Percentiles rank a stretch among this genome's conserved stretches.
Evolutionary conservation across 2,797 vertebrate genomes (phyloP).

Genomic region (Vespertilio murinus): DNA sequence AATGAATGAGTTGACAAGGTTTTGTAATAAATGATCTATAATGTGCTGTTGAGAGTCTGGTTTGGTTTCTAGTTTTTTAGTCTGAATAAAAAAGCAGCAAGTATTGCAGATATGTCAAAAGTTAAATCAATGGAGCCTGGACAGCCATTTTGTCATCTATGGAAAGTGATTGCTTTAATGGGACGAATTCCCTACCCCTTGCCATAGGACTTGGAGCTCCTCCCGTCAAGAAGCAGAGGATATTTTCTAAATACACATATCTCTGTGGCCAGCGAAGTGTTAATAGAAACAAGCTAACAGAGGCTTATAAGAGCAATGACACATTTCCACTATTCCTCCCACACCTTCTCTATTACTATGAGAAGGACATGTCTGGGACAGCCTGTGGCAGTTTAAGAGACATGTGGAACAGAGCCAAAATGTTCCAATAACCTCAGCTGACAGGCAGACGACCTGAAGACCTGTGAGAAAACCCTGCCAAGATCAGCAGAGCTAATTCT

Average conservation of each 20-base stretch:
- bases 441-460: background rate
- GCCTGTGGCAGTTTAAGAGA: background rate
- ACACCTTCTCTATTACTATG: background rate
- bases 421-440: background rate
- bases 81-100: constrained; percentile 7
- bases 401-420: background rate
- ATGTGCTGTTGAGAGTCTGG: background rate
- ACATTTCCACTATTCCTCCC: background rate
- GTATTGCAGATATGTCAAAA: background rate
- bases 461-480: background rate
- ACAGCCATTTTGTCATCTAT: background rate
- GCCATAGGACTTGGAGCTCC: background rate
- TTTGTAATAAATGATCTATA: background rate
- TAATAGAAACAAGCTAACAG: background rate
- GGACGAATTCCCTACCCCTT: background rate
- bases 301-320: background rate
- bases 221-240: background rate
- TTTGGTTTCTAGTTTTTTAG: constrained; percentile 5
- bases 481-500: background rate
- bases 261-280: background rate
- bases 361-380: background rate
- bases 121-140: background rate
- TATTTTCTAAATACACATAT: background rate
- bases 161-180: background rate
- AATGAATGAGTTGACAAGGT: background rate